These are phyloP conservation scores for Calliphora vomitoria DNA, from an alignment of 2,888 invertebrate genomes.

Conservation along the genomic window DNA sequence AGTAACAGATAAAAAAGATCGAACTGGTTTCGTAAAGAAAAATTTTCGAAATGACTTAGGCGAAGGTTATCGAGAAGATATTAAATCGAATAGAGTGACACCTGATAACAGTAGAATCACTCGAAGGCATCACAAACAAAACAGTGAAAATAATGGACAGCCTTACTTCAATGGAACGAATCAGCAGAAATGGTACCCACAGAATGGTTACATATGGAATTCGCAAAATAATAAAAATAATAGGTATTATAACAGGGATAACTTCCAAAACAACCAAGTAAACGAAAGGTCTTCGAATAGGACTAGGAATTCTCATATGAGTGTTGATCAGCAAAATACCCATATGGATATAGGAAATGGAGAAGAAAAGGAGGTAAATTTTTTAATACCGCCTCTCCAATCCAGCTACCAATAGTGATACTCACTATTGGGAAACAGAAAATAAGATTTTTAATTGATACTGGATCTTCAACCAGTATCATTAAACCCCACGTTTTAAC, in stretches of 20 bases:
- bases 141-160: too few relatives aligned
- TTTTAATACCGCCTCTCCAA: conserved; percentile 5
- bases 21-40: too few relatives aligned
- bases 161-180: neutral
- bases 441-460: conserved; percentile 7
- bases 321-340: neutral
- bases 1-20: too few relatives aligned
- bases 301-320: neutral
- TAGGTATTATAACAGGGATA: neutral
- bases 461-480: conserved; percentile 3
- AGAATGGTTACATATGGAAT: neutral
- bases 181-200: neutral
- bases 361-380: neutral
- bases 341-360: conserved; percentile 4
- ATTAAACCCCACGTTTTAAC: neutral
- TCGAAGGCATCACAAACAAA: too few relatives aligned
- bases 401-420: conserved; percentile 1
- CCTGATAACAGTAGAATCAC: too few relatives aligned
- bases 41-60: too few relatives aligned
- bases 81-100: too few relatives aligned
- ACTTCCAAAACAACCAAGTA: neutral
- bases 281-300: neutral
- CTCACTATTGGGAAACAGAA: neutral
- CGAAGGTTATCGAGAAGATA: too few relatives aligned
- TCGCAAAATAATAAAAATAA: neutral